A percentile compares a stretch with the other conserved stretches of the same genome.
phyloP scores from a whole-genome alignment of 1,140 invertebrate genomes.

The Cydia splendana region DNA sequence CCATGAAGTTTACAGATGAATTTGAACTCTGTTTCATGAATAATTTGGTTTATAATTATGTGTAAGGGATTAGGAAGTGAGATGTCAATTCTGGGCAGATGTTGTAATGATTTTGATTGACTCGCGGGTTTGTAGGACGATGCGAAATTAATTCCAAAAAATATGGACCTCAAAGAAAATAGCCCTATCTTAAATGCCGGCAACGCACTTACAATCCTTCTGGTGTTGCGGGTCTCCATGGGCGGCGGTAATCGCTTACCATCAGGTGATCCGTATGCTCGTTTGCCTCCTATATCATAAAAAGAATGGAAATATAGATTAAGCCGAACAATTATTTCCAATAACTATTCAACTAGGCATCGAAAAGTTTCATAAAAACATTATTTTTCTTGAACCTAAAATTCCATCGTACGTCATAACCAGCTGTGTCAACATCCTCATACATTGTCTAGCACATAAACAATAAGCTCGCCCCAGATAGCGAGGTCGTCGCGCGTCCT shows the following conservation, averaged over 20 bases:
- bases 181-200: too few relatives aligned
- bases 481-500: slow-evolving; percentile 37
- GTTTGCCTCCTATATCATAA: too few relatives aligned
- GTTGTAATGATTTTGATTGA: neutral
- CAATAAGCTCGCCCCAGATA: slow-evolving; percentile 2
- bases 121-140: neutral
- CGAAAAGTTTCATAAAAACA: too few relatives aligned
- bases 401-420: neutral
- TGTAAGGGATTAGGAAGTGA: too few relatives aligned
- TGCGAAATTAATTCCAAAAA: neutral
- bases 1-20: neutral
- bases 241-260: too few relatives aligned
- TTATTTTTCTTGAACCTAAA: neutral
- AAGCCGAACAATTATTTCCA: too few relatives aligned
- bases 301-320: too few relatives aligned
- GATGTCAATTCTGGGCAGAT: neutral
- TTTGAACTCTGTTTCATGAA: neutral
- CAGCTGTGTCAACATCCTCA: neutral
- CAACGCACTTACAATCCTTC: too few relatives aligned
- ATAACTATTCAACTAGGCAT: too few relatives aligned
- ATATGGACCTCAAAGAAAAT: too few relatives aligned
- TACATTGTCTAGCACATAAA: neutral
- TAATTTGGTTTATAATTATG: neutral
- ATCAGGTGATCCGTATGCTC: too few relatives aligned
- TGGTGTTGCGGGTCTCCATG: too few relatives aligned